These are phyloP conservation scores for Neomicropteryx cornuta DNA, from an alignment of 1,140 invertebrate genomes.

Conservation along the genomic window DNA sequence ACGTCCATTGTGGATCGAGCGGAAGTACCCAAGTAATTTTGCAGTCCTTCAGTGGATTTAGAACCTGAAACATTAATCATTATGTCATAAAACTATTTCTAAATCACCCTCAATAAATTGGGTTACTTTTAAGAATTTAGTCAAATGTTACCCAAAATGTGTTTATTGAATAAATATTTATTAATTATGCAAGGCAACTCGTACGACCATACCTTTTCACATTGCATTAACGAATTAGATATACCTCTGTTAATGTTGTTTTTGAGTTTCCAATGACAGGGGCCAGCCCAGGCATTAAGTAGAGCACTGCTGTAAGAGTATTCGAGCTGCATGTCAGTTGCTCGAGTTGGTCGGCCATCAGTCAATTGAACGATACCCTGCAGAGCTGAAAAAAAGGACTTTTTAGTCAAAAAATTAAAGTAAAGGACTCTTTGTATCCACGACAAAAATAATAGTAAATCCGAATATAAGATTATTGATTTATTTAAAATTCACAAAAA, in stretches of 20 bases:
- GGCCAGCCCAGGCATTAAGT: conserved; percentile 59
- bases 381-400: conserved; percentile 9
- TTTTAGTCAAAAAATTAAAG: no score
- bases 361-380: conserved; percentile 19
- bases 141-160: no score
- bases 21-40: no score
- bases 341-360: conserved; percentile 29
- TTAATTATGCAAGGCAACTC: conserved; percentile 4
- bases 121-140: no score
- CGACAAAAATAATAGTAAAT: no score
- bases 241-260: no score
- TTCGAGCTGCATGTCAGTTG: conserved; percentile 38
- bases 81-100: no score
- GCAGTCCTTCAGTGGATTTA: conserved; percentile 24
- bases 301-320: conserved; percentile 57
- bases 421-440: no score
- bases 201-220: conserved; percentile 16
- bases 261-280: conserved; percentile 61
- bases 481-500: no score
- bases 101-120: no score
- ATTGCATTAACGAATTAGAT: no score
- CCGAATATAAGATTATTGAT: no score
- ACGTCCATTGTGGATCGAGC: conserved; percentile 14
- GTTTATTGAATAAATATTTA: conserved; percentile 4
- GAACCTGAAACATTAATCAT: conserved; percentile 22